These are phyloP conservation scores for Lepidostoma basale DNA, from an alignment of 1,140 invertebrate genomes.

Conservation along the genomic window DNA sequence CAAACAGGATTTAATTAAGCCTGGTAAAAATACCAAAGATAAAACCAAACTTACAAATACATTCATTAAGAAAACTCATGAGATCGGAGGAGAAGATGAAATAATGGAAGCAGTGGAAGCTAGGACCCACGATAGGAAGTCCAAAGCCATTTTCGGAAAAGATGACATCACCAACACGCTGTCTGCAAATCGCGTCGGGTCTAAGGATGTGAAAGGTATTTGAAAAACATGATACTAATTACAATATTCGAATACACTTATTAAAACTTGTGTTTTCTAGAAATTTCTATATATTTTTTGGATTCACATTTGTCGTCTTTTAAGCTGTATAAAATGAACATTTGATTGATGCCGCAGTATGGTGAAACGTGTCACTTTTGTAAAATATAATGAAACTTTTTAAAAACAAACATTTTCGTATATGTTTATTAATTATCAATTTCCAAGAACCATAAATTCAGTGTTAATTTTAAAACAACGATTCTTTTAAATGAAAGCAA, in stretches of 20 bases:
- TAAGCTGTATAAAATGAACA: neutral
- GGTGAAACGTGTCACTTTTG: no score
- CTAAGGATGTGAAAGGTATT: constrained; percentile 54
- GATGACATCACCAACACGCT: constrained; percentile 56
- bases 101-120: constrained; percentile 67
- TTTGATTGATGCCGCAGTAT: no score
- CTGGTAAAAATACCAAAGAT: constrained; percentile 60
- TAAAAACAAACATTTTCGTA: no score
- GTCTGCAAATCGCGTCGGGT: constrained; percentile 59
- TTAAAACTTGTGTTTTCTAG: no score
- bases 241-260: constrained; percentile 36
- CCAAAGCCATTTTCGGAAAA: constrained; percentile 51
- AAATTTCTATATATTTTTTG: no score
- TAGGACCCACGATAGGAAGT: constrained; percentile 57
- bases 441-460: no score
- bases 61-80: constrained; percentile 55
- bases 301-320: neutral
- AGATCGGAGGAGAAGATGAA: constrained; percentile 59
- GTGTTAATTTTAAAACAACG: no score
- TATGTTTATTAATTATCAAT: no score
- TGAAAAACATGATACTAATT: neutral
- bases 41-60: constrained; percentile 58
- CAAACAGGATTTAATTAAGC: constrained; percentile 49
- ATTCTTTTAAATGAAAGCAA: no score
- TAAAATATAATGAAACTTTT: no score